phyloP scores from a whole-genome alignment of 2,888 invertebrate species.

The Drosophila helvetica region DNA sequence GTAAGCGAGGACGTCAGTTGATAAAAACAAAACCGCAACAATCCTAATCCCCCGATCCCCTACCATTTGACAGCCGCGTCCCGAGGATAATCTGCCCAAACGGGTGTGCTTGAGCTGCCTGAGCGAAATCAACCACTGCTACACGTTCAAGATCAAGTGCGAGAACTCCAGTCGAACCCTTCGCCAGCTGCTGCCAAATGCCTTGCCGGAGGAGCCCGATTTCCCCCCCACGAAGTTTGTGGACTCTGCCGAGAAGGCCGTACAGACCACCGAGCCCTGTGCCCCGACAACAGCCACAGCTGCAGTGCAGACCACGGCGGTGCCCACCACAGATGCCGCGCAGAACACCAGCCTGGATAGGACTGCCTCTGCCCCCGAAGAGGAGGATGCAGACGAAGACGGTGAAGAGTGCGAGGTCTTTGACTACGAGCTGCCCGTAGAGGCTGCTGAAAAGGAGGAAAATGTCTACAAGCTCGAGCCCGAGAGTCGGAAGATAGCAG shows the following conservation, averaged over 20 bases:
- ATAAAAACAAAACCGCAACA: background rate
- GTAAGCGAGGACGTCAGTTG: slow-evolving; percentile 48
- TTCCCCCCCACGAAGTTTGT: slow-evolving; percentile 10
- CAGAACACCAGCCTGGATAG: slow-evolving; percentile 29
- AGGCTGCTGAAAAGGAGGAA: slow-evolving; percentile 51
- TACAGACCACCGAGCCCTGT: slow-evolving; percentile 43
- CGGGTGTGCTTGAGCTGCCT: slow-evolving; percentile 83
- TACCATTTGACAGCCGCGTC: slow-evolving; percentile 67
- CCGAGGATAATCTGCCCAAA: slow-evolving; percentile 81
- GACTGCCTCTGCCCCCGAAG: background rate
- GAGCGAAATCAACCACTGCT: slow-evolving; percentile 83
- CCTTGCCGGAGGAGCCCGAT: slow-evolving; percentile 61
- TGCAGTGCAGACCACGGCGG: slow-evolving; percentile 58
- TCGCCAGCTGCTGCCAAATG: slow-evolving; percentile 77
- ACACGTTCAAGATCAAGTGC: slow-evolving; percentile 83
- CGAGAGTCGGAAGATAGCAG: slow-evolving; percentile 31
- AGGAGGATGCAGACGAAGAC: slow-evolving; percentile 19
- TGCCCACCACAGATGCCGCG: slow-evolving; percentile 26
- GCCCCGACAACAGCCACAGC: slow-evolving; percentile 22
- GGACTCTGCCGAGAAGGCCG: slow-evolving; percentile 37
- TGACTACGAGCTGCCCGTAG: slow-evolving; percentile 64
- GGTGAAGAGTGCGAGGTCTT: slow-evolving; percentile 32
- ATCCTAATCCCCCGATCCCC: background rate
- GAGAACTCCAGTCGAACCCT: slow-evolving; percentile 82
- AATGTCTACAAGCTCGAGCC: too few species aligned